Conservation (phyloP, 2,113 vertebrate species). For the Oncorhynchus nerka region DNA sequence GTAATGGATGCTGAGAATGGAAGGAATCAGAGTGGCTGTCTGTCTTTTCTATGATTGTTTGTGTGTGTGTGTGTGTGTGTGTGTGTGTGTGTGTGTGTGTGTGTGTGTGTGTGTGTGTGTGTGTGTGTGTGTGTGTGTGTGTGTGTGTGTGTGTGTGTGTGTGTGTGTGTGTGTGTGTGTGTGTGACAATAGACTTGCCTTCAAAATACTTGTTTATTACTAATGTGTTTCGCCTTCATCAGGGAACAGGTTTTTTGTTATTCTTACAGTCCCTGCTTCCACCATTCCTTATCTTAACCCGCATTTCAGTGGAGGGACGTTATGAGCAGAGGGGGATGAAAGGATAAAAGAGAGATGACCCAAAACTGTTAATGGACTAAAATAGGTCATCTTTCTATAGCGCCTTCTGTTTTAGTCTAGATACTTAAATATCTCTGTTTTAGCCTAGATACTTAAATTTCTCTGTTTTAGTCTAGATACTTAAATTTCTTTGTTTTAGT, state of each 20-base stretch:
- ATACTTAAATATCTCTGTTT: neutral
- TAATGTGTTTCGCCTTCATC: too few relatives aligned
- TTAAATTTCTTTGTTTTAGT: neutral
- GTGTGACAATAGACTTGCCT: too few relatives aligned
- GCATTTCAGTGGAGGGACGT: neutral
- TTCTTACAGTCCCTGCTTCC: neutral
- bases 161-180: too few relatives aligned
- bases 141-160: too few relatives aligned
- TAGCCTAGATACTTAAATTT: neutral
- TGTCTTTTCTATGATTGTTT: slow-evolving; percentile 8
- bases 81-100: too few relatives aligned
- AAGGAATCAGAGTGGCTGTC: neutral
- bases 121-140: too few relatives aligned
- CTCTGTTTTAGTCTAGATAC: neutral
- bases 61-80: too few relatives aligned
- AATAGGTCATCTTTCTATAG: slow-evolving; percentile 29
- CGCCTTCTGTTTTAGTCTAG: neutral
- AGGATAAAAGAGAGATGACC: slow-evolving; percentile 22
- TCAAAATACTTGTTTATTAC: too few relatives aligned
- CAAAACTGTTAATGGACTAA: slow-evolving; percentile 23
- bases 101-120: too few relatives aligned
- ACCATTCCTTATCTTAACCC: neutral
- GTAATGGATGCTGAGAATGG: slow-evolving; percentile 13
- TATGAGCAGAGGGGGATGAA: neutral
- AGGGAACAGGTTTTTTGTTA: neutral